Conservation (phyloP, 2,797 vertebrate species). For the Aplochiton taeniatus region DNA sequence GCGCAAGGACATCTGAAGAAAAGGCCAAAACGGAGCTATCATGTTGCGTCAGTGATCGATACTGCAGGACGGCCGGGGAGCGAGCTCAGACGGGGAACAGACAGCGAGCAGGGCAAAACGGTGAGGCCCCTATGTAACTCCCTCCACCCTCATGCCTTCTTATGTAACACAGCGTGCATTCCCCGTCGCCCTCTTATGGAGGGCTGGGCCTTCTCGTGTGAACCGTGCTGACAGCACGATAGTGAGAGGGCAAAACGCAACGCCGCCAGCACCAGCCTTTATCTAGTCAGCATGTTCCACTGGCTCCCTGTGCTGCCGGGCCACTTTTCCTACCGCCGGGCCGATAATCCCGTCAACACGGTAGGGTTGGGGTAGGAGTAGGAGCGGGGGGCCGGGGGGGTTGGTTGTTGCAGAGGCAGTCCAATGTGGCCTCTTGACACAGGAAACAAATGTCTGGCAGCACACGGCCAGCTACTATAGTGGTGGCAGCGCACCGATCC, state of each 20-base stretch:
- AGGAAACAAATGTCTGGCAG: slow-evolving; percentile 70
- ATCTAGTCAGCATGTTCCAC: slow-evolving; percentile 73
- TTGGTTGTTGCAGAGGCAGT: no score
- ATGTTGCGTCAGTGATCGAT: no score
- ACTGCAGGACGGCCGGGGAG: no score
- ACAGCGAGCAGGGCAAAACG: no score
- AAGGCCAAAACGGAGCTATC: no score
- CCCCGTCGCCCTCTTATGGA: slow-evolving; percentile 61
- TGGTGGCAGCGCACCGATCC: slow-evolving; percentile 29
- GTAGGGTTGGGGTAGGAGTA: no score
- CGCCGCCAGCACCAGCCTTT: slow-evolving; percentile 64
- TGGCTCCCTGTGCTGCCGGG: no score
- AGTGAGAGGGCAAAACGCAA: slow-evolving; percentile 67
- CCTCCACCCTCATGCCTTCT: slow-evolving; percentile 23
- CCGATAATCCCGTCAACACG: slow-evolving; percentile 73
- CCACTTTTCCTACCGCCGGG: slow-evolving; percentile 65
- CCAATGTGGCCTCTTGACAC: slow-evolving; percentile 68
- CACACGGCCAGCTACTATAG: slow-evolving; percentile 62
- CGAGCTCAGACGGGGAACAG: no score
- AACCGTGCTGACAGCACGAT: slow-evolving; percentile 63
- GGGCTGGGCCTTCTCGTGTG: slow-evolving; percentile 66
- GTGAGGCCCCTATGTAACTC: slow-evolving; percentile 43
- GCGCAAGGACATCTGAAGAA: no score
- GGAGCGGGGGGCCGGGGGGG: no score
- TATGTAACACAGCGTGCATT: slow-evolving; percentile 56